Evolutionary conservation across 2,797 vertebrate species (phyloP).

Genomic region (Dryobates pubescens): DNA sequence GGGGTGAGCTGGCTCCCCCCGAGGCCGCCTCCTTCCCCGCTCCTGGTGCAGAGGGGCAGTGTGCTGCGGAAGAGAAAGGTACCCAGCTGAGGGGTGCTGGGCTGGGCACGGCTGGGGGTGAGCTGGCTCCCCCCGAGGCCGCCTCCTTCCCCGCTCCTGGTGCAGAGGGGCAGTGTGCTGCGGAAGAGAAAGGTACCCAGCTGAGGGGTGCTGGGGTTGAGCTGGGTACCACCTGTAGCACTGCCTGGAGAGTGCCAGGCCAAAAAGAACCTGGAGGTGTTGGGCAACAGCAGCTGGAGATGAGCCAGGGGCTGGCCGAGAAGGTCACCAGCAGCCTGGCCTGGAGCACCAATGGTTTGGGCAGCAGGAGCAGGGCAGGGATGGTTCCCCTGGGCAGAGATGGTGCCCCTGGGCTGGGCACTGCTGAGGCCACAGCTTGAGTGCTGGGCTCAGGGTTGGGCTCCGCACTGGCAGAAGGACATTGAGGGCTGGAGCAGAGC

Average conservation of each 20-base stretch:
- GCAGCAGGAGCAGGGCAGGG: too few relatives aligned
- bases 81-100: accelerated
- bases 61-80: constrained; percentile 85
- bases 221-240: background rate
- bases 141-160: constrained; percentile 66
- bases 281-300: too few relatives aligned
- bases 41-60: constrained; percentile 69
- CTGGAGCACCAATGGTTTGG: too few relatives aligned
- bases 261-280: too few relatives aligned
- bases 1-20: constrained; percentile 14
- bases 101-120: background rate
- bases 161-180: constrained; percentile 78
- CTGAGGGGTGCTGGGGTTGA: background rate
- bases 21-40: constrained; percentile 73
- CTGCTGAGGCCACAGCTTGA: too few relatives aligned
- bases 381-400: too few relatives aligned
- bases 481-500: too few relatives aligned
- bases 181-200: constrained; percentile 80
- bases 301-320: too few relatives aligned
- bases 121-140: constrained; percentile 62
- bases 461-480: too few relatives aligned
- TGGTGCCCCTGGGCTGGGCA: too few relatives aligned
- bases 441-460: too few relatives aligned
- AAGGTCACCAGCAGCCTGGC: too few relatives aligned
- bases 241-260: background rate